These are phyloP conservation scores for Drosophila kambysellisi DNA, from an alignment of 2,888 invertebrate genomes.

Conservation along the genomic window DNA sequence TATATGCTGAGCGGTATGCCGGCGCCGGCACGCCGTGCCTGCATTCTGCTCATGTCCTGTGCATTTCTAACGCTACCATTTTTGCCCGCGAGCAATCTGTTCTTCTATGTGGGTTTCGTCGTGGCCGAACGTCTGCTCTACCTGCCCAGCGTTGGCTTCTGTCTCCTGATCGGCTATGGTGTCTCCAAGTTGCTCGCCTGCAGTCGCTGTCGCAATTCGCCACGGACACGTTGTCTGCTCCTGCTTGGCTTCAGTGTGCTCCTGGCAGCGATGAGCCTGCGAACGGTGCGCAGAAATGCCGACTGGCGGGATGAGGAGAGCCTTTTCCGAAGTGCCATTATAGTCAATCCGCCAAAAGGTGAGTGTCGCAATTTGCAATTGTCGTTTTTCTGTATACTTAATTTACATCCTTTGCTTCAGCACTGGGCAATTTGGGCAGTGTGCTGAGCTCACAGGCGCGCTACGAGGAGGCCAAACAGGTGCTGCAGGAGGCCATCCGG, in stretches of 20 bases:
- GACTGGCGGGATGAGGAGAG: slow-evolving; percentile 98
- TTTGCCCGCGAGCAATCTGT: slow-evolving; percentile 97
- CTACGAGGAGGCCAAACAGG: slow-evolving; percentile 94
- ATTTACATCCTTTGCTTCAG: slow-evolving; percentile 86
- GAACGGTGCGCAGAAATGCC: slow-evolving; percentile 92
- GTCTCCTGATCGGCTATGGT: slow-evolving; percentile 93
- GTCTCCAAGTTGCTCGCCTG: slow-evolving; percentile 85
- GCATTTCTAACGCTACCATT: slow-evolving; percentile 95
- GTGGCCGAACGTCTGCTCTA: slow-evolving; percentile 98
- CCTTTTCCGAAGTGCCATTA: slow-evolving; percentile 95
- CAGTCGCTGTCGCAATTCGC: slow-evolving; percentile 77
- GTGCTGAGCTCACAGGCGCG: slow-evolving; percentile 96
- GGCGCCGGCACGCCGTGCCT: slow-evolving; percentile 65
- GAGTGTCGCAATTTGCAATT: slow-evolving; percentile 47
- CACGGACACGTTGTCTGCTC: slow-evolving; percentile 73
- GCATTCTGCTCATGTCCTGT: slow-evolving; percentile 87
- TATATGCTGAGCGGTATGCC: slow-evolving; percentile 57
- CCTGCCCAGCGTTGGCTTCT: slow-evolving; percentile 97
- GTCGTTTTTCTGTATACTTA: background rate
- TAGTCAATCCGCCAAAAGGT: slow-evolving; percentile 99
- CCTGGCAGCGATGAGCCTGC: slow-evolving; percentile 89
- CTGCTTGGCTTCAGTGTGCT: slow-evolving; percentile 86
- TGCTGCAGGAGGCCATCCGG: slow-evolving; percentile 95
- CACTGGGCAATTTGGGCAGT: slow-evolving; percentile 98
- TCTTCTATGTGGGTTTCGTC: slow-evolving; percentile 99